A percentile compares a stretch with the other conserved stretches of the same genome.
These are phyloP conservation scores for Bufo bufo DNA, from an alignment of 2,113 vertebrate genomes.

Conservation along the genomic window DNA sequence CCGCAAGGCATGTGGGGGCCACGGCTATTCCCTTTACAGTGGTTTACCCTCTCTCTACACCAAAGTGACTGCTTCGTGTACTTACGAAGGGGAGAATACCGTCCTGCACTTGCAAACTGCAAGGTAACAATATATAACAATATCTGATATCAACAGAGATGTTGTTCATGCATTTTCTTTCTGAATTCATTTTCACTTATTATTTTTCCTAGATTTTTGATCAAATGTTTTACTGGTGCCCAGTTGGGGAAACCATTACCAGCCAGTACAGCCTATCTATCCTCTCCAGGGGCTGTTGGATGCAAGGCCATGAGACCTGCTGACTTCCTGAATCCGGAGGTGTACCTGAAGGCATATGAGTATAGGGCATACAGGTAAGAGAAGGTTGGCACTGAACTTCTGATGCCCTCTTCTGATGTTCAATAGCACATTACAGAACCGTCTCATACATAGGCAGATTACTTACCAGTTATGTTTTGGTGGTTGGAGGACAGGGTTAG, in stretches of 20 bases:
- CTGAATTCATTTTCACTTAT: background rate
- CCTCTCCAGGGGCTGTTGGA: conserved; percentile 28
- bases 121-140: conserved; percentile 68
- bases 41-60: conserved; percentile 74
- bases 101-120: conserved; percentile 77
- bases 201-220: conserved; percentile 71
- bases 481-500: too few species aligned
- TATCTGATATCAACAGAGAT: too few species aligned
- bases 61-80: conserved; percentile 71
- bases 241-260: conserved; percentile 63
- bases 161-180: background rate
- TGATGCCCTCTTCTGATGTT: background rate
- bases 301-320: conserved; percentile 68
- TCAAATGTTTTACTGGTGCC: conserved; percentile 70
- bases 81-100: conserved; percentile 81
- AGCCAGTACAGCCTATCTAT: conserved; percentile 69
- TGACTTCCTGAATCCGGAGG: conserved; percentile 71
- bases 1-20: conserved; percentile 76
- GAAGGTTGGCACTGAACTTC: background rate
- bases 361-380: conserved; percentile 72
- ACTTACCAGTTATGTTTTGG: too few species aligned
- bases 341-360: conserved; percentile 72
- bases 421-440: background rate
- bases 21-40: conserved; percentile 76
- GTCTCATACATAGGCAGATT: too few species aligned